Percentiles rank a stretch among this genome's conserved stretches.
These are phyloP conservation scores for Erynnis tages DNA, from an alignment of 2,888 invertebrate genomes.

Conservation along the genomic window DNA sequence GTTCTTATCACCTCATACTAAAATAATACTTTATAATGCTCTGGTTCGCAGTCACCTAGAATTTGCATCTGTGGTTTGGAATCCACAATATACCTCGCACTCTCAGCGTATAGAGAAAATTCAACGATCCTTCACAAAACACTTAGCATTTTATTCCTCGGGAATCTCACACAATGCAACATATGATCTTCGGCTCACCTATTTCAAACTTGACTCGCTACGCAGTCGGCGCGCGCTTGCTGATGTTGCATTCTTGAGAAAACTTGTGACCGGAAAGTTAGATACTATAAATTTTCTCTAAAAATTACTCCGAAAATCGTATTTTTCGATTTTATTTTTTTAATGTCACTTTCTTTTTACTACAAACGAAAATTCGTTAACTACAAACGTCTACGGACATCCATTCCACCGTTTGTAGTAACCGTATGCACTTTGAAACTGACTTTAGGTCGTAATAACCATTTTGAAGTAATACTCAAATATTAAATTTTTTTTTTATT, in stretches of 20 bases:
- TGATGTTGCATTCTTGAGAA: background rate
- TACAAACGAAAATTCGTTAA: too few relatives aligned
- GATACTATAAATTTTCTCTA: too few relatives aligned
- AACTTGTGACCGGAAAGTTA: too few relatives aligned
- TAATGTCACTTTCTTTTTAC: too few relatives aligned
- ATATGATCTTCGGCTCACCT: background rate
- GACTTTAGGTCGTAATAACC: too few relatives aligned
- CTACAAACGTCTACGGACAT: too few relatives aligned
- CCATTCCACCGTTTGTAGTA: too few relatives aligned
- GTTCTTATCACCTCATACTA: slow-evolving; percentile 3
- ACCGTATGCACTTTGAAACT: too few relatives aligned
- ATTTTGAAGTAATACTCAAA: too few relatives aligned
- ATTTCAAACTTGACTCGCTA: background rate
- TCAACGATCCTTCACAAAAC: slow-evolving; percentile 19
- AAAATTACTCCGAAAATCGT: too few relatives aligned
- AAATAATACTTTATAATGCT: slow-evolving; percentile 15
- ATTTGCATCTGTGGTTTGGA: slow-evolving; percentile 22
- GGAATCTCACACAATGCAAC: background rate
- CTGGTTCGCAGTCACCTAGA: slow-evolving; percentile 20
- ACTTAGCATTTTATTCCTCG: slow-evolving; percentile 5
- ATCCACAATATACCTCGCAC: slow-evolving; percentile 12
- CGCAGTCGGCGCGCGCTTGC: background rate
- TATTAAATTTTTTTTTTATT: too few relatives aligned
- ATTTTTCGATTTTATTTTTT: too few relatives aligned
- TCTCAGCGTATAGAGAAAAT: slow-evolving; percentile 20